A percentile compares a stretch with the other conserved stretches of the same genome.
These are phyloP conservation scores for Cantharis lateralis DNA, from an alignment of 2,888 invertebrate species.

Conservation along the genomic window DNA sequence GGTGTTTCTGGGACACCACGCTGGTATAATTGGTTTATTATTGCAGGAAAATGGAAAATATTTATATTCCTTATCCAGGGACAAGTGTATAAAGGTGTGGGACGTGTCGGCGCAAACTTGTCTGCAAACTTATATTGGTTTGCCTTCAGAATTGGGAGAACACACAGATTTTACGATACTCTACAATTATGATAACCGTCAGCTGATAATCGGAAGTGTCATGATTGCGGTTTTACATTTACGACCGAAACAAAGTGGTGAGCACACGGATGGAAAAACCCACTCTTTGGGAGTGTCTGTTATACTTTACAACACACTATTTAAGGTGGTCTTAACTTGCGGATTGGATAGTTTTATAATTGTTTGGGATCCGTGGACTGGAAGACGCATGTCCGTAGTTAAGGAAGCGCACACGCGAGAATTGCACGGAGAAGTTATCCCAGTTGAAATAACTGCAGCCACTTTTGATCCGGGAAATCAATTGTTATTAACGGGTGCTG, in stretches of 20 bases:
- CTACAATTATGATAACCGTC: slow-evolving; percentile 69
- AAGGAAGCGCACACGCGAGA: slow-evolving; percentile 71
- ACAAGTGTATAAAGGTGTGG: slow-evolving; percentile 78
- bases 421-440: slow-evolving; percentile 67
- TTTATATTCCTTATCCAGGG: slow-evolving; percentile 73
- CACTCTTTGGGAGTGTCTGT: slow-evolving; percentile 68
- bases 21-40: slow-evolving; percentile 68
- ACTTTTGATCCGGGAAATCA: slow-evolving; percentile 76
- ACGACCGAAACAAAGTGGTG: slow-evolving; percentile 67
- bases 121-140: slow-evolving; percentile 71
- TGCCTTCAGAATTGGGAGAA: slow-evolving; percentile 66
- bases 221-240: slow-evolving; percentile 68
- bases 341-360: slow-evolving; percentile 81
- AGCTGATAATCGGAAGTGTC: slow-evolving; percentile 68
- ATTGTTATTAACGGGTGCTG: slow-evolving; percentile 76
- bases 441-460: slow-evolving; percentile 77
- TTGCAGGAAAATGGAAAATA: slow-evolving; percentile 69
- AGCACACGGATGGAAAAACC: slow-evolving; percentile 71
- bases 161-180: slow-evolving; percentile 64
- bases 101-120: slow-evolving; percentile 69
- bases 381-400: slow-evolving; percentile 70
- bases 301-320: slow-evolving; percentile 76
- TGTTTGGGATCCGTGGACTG: slow-evolving; percentile 79
- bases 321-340: slow-evolving; percentile 74
- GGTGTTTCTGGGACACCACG: slow-evolving; percentile 71